Evolutionary conservation across 2,797 vertebrate species (phyloP).

Genomic region (Mus minutoides): DNA sequence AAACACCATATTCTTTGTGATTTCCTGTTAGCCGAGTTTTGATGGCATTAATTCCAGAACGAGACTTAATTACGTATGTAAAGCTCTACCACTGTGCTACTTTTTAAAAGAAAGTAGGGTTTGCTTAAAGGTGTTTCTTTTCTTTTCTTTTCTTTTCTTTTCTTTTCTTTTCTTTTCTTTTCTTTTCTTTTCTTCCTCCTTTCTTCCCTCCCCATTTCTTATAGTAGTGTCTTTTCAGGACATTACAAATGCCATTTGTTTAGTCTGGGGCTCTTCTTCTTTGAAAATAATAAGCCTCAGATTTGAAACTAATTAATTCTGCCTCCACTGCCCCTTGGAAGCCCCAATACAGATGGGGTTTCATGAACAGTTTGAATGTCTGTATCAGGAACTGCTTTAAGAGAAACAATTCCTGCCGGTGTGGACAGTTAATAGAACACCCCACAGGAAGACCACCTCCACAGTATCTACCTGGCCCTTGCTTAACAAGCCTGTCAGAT

Average conservation of each 20-base stretch:
- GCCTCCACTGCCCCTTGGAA: conserved; percentile 66
- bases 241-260: conserved; percentile 76
- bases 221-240: conserved; percentile 69
- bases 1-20: conserved; percentile 64
- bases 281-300: neutral
- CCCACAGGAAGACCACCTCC: conserved; percentile 61
- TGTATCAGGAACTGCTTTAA: conserved; percentile 74
- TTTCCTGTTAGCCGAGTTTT: conserved; percentile 69
- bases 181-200: neutral
- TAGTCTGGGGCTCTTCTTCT: conserved; percentile 60
- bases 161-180: neutral
- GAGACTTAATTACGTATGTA: conserved; percentile 69
- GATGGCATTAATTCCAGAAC: conserved; percentile 67
- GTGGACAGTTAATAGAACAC: conserved; percentile 73
- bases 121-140: conserved; percentile 47
- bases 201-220: neutral
- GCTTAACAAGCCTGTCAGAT: conserved; percentile 35
- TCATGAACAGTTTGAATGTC: conserved; percentile 79
- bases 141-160: neutral
- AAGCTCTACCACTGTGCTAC: conserved; percentile 55
- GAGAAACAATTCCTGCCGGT: conserved; percentile 71
- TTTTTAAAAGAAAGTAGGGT: conserved; percentile 63
- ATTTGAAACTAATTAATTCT: conserved; percentile 78
- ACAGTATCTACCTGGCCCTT: conserved; percentile 33
- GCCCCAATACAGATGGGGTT: conserved; percentile 72